phyloP scores from a whole-genome alignment of 2,888 invertebrate genomes.

The Pandemis heparana region DNA sequence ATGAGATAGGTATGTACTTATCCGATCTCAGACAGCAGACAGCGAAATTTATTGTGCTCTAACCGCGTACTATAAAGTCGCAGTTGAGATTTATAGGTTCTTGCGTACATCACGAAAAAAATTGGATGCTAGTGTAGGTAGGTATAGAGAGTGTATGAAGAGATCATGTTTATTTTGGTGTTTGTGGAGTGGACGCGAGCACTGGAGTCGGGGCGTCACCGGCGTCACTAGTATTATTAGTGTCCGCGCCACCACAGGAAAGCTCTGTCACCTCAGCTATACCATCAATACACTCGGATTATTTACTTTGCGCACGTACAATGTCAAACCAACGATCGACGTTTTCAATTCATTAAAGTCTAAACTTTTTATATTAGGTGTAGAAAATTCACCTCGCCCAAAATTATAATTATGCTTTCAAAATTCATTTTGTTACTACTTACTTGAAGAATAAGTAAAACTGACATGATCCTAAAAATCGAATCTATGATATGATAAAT shows the following conservation, averaged over 20 bases:
- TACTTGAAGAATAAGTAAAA: background rate
- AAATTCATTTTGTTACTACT: background rate
- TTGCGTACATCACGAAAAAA: slow-evolving; percentile 42
- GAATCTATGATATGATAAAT: background rate
- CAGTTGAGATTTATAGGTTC: slow-evolving; percentile 22
- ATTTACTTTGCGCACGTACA: slow-evolving; percentile 26
- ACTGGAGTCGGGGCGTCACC: slow-evolving; percentile 47
- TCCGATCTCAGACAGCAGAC: slow-evolving; percentile 22
- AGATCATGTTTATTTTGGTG: slow-evolving; percentile 74
- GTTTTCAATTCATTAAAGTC: slow-evolving; percentile 19
- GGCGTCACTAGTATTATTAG: slow-evolving; percentile 56
- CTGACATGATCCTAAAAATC: background rate
- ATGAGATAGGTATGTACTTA: slow-evolving; percentile 23
- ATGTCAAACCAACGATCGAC: slow-evolving; percentile 18
- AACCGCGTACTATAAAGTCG: slow-evolving; percentile 32
- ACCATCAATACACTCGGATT: slow-evolving; percentile 29
- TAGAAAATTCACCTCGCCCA: background rate
- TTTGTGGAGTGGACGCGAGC: slow-evolving; percentile 70
- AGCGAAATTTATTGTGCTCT: slow-evolving; percentile 32
- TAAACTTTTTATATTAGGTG: slow-evolving; percentile 2
- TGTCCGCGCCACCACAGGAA: slow-evolving; percentile 47
- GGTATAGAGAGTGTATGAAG: slow-evolving; percentile 58
- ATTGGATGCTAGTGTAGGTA: slow-evolving; percentile 48
- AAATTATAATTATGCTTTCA: background rate
- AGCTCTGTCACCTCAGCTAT: slow-evolving; percentile 44